phyloP scores from a whole-genome alignment of 64 coral and sea anemone genomes.

The Astreopora myriophthalma region DNA sequence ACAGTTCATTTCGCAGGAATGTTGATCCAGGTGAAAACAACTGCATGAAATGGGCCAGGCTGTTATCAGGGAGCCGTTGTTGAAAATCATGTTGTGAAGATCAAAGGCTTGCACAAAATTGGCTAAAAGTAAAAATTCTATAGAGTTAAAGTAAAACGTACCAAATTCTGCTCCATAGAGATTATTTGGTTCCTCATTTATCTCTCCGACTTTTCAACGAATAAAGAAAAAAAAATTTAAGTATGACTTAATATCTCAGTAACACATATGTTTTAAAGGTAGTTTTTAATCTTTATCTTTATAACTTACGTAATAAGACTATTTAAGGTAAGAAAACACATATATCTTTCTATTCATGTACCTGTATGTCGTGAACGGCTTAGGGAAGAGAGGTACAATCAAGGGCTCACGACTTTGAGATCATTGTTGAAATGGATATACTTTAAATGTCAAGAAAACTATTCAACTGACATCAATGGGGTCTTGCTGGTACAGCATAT shows the following conservation, averaged over 20 bases:
- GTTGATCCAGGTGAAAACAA: no score
- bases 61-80: neutral
- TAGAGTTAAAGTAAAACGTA: neutral
- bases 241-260: neutral
- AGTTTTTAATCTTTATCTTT: neutral
- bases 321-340: neutral
- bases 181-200: neutral
- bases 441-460: neutral
- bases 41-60: no score
- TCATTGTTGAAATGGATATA: neutral
- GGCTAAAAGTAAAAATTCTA: neutral
- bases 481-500: neutral
- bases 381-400: neutral
- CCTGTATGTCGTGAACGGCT: neutral
- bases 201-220: slow-evolving; percentile 12
- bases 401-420: neutral
- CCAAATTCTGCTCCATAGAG: neutral
- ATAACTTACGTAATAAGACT: neutral
- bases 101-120: neutral
- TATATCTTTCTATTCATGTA: neutral
- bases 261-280: neutral
- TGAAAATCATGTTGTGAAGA: neutral
- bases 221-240: neutral
- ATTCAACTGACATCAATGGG: neutral
- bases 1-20: no score